These are phyloP conservation scores for Hydropotes inermis DNA, from an alignment of 2,113 vertebrate genomes.

Conservation along the genomic window DNA sequence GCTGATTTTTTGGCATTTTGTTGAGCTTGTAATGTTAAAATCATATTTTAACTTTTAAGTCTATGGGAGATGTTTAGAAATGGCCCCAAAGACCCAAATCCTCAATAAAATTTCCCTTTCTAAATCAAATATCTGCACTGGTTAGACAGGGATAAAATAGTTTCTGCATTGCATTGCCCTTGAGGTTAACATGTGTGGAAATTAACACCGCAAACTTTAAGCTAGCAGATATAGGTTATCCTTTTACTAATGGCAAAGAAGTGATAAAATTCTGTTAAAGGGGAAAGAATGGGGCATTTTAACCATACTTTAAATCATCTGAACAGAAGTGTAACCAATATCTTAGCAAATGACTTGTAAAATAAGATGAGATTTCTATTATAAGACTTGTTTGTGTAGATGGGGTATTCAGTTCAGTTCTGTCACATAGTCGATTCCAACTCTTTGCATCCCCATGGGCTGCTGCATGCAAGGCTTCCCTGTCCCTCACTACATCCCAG, in stretches of 20 bases:
- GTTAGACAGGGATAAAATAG: not conserved
- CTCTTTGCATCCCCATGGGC: not conserved
- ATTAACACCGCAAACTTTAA: not conserved
- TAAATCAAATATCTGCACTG: not conserved
- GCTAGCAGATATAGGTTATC: not conserved
- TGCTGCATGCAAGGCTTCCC: not conserved
- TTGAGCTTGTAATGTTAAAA: slow-evolving; percentile 30
- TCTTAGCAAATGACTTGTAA: slow-evolving; percentile 24
- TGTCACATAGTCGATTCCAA: not conserved
- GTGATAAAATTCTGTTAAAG: slow-evolving; percentile 28
- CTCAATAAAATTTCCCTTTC: not conserved
- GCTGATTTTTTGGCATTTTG: slow-evolving; percentile 33
- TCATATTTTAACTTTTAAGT: not conserved
- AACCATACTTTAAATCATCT: slow-evolving; percentile 8
- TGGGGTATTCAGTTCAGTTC: not conserved
- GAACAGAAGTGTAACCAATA: not conserved
- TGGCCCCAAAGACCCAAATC: not conserved
- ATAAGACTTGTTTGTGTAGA: not conserved
- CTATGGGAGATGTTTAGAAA: slow-evolving; percentile 10
- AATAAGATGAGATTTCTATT: slow-evolving; percentile 20
- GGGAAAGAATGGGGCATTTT: not conserved
- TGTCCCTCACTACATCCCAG: not conserved
- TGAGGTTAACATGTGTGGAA: not conserved
- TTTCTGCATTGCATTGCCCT: not conserved
- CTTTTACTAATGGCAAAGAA: slow-evolving; percentile 7